Conservation (phyloP, 2,113 vertebrate species). For the Kryptolebias marmoratus region DNA sequence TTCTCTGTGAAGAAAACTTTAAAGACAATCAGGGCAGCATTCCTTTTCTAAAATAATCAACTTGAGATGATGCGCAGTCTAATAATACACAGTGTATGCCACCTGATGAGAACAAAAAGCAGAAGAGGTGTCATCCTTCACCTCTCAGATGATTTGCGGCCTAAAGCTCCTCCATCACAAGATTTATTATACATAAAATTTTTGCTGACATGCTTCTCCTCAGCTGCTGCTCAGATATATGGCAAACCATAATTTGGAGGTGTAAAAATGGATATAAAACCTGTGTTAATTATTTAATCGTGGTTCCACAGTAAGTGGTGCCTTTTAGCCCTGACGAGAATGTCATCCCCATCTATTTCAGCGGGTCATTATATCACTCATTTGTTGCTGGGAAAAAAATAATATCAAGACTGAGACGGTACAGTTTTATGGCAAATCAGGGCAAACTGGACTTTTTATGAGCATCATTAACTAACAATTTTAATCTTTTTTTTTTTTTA, state of each 20-base stretch:
- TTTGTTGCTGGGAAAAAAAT: slow-evolving; percentile 69
- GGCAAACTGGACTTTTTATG: slow-evolving; percentile 59
- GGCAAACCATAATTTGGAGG: slow-evolving; percentile 79
- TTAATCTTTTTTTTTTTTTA: slow-evolving; percentile 37
- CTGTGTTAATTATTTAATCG: slow-evolving; percentile 84
- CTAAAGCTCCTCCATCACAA: slow-evolving; percentile 48
- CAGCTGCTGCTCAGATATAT: slow-evolving; percentile 72
- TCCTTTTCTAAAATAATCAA: not conserved
- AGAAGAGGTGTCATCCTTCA: slow-evolving; percentile 49
- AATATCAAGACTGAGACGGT: slow-evolving; percentile 56
- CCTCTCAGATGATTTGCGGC: slow-evolving; percentile 55
- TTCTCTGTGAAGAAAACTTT: not conserved
- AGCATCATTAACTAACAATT: slow-evolving; percentile 58
- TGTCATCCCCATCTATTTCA: slow-evolving; percentile 77
- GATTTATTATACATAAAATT: slow-evolving; percentile 75
- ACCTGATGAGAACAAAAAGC: slow-evolving; percentile 43
- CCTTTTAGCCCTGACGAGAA: slow-evolving; percentile 74
- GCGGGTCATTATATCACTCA: slow-evolving; percentile 74
- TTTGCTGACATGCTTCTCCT: slow-evolving; percentile 71
- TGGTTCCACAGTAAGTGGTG: slow-evolving; percentile 76
- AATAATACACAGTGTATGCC: not conserved
- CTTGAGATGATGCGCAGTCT: not conserved
- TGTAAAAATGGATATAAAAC: slow-evolving; percentile 81
- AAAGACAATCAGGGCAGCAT: slow-evolving; percentile 3
- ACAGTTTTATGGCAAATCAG: slow-evolving; percentile 59